Percentiles rank a stretch among this genome's conserved stretches.
phyloP scores from a whole-genome alignment of 2,888 invertebrate genomes.

The Stenoptilia bipunctidactyla region DNA sequence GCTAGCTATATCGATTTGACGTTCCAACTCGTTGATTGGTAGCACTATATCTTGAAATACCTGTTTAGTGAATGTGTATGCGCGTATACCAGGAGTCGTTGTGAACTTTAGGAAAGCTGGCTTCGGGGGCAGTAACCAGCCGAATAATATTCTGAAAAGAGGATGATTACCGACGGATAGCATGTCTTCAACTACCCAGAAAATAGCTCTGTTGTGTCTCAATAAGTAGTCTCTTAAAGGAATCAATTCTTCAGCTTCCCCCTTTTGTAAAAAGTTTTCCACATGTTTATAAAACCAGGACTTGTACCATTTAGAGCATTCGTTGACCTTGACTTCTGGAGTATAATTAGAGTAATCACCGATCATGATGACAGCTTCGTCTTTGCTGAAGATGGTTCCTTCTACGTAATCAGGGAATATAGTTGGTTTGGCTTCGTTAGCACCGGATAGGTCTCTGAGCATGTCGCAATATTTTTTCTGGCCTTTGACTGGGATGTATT shows the following conservation, averaged over 20 bases:
- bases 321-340: conserved; percentile 58
- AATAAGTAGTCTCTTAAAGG: conserved; percentile 75
- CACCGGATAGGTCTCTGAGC: conserved; percentile 73
- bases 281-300: conserved; percentile 81
- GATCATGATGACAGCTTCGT: conserved; percentile 76
- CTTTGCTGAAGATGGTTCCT: conserved; percentile 74
- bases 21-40: conserved; percentile 74
- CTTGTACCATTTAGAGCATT: conserved; percentile 75
- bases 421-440: conserved; percentile 48
- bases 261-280: conserved; percentile 65
- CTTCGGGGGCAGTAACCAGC: conserved; percentile 78
- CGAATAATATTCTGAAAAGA: conserved; percentile 72
- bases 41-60: conserved; percentile 80
- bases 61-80: conserved; percentile 78
- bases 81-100: conserved; percentile 76
- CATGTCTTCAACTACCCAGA: conserved; percentile 82
- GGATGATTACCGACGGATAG: conserved; percentile 77
- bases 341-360: conserved; percentile 75
- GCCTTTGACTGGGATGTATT: conserved; percentile 73
- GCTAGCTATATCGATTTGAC: conserved; percentile 72
- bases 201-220: conserved; percentile 76
- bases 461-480: conserved; percentile 74
- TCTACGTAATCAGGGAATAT: conserved; percentile 74
- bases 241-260: conserved; percentile 70
- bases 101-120: conserved; percentile 80